A percentile compares a stretch with the other conserved stretches of the same genome.
Conservation (phyloP, 2,113 vertebrate genomes). For the Toxostoma redivivum region DNA sequence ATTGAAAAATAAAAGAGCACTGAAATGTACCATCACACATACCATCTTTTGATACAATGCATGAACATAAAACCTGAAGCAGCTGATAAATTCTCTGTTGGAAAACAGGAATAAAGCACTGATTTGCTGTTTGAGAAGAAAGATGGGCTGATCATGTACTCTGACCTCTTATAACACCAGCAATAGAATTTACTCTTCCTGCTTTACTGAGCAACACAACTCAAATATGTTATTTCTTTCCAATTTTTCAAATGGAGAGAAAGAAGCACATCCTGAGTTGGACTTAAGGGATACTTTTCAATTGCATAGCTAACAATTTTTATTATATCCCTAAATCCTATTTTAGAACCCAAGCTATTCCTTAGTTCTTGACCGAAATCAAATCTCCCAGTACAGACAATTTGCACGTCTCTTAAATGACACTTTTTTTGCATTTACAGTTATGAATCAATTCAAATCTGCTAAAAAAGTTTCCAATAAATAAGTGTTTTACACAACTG, state of each 20-base stretch:
- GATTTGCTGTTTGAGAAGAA: neutral
- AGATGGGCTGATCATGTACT: neutral
- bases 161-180: neutral
- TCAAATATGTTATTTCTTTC: neutral
- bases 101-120: neutral
- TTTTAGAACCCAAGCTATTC: neutral
- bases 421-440: neutral
- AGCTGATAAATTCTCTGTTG: neutral
- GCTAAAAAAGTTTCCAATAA: neutral
- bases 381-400: neutral
- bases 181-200: neutral
- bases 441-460: neutral
- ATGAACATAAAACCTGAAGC: neutral
- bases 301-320: neutral
- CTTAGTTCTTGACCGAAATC: neutral
- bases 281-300: neutral
- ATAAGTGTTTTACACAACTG: neutral
- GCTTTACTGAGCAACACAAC: neutral
- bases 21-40: neutral
- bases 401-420: neutral
- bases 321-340: neutral
- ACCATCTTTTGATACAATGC: neutral
- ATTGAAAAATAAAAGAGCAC: neutral
- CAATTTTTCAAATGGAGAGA: neutral
- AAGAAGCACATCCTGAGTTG: neutral